phyloP scores from a whole-genome alignment of 2,888 invertebrate species.

The Ormyrus pomaceus region DNA sequence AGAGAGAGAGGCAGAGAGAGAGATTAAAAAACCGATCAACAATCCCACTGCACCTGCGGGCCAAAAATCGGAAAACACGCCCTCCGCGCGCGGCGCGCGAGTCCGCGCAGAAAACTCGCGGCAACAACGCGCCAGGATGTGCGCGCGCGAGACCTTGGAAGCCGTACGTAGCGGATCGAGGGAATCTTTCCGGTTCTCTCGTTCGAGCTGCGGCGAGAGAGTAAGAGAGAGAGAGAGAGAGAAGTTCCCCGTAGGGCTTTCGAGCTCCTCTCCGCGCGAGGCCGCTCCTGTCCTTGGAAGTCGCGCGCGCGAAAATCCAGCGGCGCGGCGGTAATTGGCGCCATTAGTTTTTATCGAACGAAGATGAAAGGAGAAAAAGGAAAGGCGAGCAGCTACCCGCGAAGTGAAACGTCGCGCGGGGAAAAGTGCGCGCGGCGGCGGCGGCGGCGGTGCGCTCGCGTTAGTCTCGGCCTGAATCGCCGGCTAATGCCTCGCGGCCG shows the following conservation, averaged over 20 bases:
- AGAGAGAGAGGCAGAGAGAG: neutral
- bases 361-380: slow-evolving; percentile 57
- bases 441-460: slow-evolving; percentile 60
- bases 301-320: slow-evolving; percentile 59
- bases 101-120: too few species aligned
- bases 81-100: too few species aligned
- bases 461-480: slow-evolving; percentile 76
- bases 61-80: too few species aligned
- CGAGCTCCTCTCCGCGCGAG: slow-evolving; percentile 56
- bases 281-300: slow-evolving; percentile 65
- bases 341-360: slow-evolving; percentile 47
- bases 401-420: slow-evolving; percentile 70
- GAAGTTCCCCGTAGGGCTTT: slow-evolving; percentile 60
- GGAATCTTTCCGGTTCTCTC: slow-evolving; percentile 74
- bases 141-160: slow-evolving; percentile 68
- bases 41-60: too few species aligned
- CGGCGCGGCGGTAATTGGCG: slow-evolving; percentile 20
- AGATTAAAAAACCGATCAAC: neutral
- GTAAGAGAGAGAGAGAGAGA: slow-evolving; percentile 7
- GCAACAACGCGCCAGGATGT: slow-evolving; percentile 34
- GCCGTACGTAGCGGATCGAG: slow-evolving; percentile 74
- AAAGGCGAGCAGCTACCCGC: slow-evolving; percentile 51
- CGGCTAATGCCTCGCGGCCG: slow-evolving; percentile 67
- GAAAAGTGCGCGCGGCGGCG: slow-evolving; percentile 72
- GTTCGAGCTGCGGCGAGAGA: slow-evolving; percentile 27